A percentile compares a stretch with the other conserved stretches of the same genome.
phyloP scores from a whole-genome alignment of 1,140 invertebrate genomes.

The Scaptomyza hsui region DNA sequence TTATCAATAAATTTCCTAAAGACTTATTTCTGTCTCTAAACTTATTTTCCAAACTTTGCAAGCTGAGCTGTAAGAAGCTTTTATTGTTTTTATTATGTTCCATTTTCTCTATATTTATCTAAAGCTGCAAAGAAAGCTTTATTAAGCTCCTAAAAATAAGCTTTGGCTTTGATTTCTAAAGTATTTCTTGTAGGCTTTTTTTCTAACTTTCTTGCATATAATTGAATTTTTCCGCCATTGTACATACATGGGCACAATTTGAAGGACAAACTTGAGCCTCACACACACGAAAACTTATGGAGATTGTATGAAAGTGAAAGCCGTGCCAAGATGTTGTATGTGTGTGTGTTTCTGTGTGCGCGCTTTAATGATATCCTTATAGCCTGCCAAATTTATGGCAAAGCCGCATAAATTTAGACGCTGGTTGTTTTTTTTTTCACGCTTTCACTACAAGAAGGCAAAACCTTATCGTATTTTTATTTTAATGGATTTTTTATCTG shows the following conservation, averaged over 20 bases:
- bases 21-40: too few relatives aligned
- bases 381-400: slow-evolving; percentile 79
- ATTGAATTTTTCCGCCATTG: slow-evolving; percentile 27
- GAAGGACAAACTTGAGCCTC: slow-evolving; percentile 57
- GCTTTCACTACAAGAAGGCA: slow-evolving; percentile 72
- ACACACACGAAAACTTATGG: slow-evolving; percentile 21
- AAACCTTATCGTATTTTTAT: slow-evolving; percentile 80
- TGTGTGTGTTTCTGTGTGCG: slow-evolving; percentile 41
- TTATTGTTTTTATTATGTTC: not conserved
- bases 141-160: too few relatives aligned
- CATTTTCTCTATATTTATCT: too few relatives aligned
- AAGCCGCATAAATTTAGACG: slow-evolving; percentile 79
- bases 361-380: slow-evolving; percentile 82
- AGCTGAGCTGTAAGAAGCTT: too few relatives aligned
- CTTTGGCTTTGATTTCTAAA: not conserved
- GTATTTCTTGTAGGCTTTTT: not conserved
- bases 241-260: slow-evolving; percentile 26
- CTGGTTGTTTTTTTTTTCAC: slow-evolving; percentile 62
- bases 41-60: too few relatives aligned
- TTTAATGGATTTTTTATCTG: slow-evolving; percentile 83
- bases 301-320: slow-evolving; percentile 74
- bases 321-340: slow-evolving; percentile 57
- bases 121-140: too few relatives aligned
- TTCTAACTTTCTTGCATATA: not conserved
- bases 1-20: too few relatives aligned